phyloP scores from a whole-genome alignment of 2,888 invertebrate species.

The Tenthredo distinguenda region DNA sequence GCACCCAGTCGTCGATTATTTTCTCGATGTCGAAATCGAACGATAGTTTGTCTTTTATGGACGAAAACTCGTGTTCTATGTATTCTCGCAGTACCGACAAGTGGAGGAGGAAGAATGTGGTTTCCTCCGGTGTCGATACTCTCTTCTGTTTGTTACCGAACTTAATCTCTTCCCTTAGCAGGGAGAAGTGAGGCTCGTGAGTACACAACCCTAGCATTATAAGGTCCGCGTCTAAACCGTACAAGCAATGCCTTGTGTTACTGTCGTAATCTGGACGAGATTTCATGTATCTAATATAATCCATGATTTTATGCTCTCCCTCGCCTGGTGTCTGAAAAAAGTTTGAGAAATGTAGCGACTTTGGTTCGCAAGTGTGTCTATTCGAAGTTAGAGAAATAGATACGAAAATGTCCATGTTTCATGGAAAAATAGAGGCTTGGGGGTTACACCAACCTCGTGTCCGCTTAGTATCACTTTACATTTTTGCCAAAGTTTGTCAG shows the following conservation, averaged over 20 bases:
- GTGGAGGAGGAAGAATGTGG: slow-evolving; percentile 95
- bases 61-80: slow-evolving; percentile 92
- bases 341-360: background rate
- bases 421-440: background rate
- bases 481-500: slow-evolving; percentile 92
- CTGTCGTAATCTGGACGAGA: slow-evolving; percentile 92
- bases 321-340: slow-evolving; percentile 92
- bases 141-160: slow-evolving; percentile 84
- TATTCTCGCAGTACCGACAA: slow-evolving; percentile 95
- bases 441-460: slow-evolving; percentile 86
- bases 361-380: too few relatives aligned
- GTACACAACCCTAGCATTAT: slow-evolving; percentile 97
- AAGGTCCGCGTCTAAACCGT: slow-evolving; percentile 98
- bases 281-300: slow-evolving; percentile 95
- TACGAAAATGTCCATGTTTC: too few relatives aligned
- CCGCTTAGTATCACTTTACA: slow-evolving; percentile 94
- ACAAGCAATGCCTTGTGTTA: slow-evolving; percentile 96
- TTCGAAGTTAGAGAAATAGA: too few relatives aligned
- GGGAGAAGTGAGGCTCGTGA: slow-evolving; percentile 97
- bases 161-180: slow-evolving; percentile 96
- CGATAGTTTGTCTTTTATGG: slow-evolving; percentile 83
- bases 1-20: slow-evolving; percentile 98
- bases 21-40: slow-evolving; percentile 93
- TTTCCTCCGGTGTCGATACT: slow-evolving; percentile 90
- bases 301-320: slow-evolving; percentile 99